Evolutionary conservation across 2,113 vertebrate genomes (phyloP), one percentile per base, ranked within the genome.

Genomic region (Nothoprocta pentlandii): DNA sequence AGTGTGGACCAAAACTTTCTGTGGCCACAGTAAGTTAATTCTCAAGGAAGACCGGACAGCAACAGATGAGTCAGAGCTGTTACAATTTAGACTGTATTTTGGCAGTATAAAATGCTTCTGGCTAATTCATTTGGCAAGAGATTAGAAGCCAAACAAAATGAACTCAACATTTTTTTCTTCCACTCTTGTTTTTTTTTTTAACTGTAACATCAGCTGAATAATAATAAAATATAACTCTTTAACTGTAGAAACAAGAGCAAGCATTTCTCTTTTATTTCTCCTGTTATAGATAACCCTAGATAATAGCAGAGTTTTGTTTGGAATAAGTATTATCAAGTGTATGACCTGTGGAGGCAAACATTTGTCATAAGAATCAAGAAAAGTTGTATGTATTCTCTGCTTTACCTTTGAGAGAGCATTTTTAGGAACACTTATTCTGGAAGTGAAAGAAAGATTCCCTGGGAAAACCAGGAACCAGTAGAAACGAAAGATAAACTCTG

Each of bases 141-240:
- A 94, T 94, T 93, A 97, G 93, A 98, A 95, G 94, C 32, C 28
- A 14, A 66, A 42, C 44, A 94, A 94, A 93, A 86, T 17, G 1
- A 83, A 83, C 62, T 77, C 86, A 90, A 88, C 9, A 10, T 44
- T 95, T 86, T 70, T 90, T 94, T 92, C 88, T 71, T 73, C 86
- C 68, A 69, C 47, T 42, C 77, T 61, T 87, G 80, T 56, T 63
- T 64, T 86, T 49, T 49, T 49, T 22, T 49, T 49, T 22, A 44
- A 53, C n/a, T 44, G 21, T 39, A 89, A 76, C 53, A 66, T 25
- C 39, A 93, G 19, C 58, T 82, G 88, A 89, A 67, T 30, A 64
- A 39, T 28, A 66, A 67, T 59, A 79, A 92, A 95, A 91, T 61
- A 63, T 67, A 74, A 66, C 28, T 68, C 28, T 75, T 75, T 36